A percentile compares a stretch with the other conserved stretches of the same genome.
These are phyloP conservation scores for Bombus affinis DNA, from an alignment of 1,140 invertebrate species.

Conservation along the genomic window DNA sequence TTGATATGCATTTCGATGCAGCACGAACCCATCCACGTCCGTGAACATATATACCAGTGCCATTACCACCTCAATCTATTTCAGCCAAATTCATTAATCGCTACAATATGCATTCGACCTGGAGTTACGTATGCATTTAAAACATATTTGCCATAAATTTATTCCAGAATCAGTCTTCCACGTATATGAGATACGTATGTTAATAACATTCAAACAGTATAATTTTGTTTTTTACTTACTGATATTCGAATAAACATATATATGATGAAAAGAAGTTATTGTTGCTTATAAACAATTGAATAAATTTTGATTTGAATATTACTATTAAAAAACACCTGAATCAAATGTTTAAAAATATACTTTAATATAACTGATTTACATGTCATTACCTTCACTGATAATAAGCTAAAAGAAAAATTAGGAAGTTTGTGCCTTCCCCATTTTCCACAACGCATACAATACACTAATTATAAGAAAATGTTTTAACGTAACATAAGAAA, in stretches of 20 bases:
- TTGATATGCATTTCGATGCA: conserved; percentile 68
- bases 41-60: conserved; percentile 51
- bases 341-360: neutral
- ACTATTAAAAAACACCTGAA: neutral
- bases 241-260: neutral
- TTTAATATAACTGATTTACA: no score
- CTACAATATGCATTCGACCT: conserved; percentile 66
- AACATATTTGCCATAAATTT: conserved; percentile 60
- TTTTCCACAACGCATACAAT: neutral
- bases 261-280: neutral
- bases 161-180: conserved; percentile 28
- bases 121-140: conserved; percentile 57
- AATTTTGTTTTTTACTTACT: neutral
- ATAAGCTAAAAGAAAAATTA: no score
- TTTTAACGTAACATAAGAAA: neutral
- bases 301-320: neutral
- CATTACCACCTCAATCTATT: conserved; percentile 66
- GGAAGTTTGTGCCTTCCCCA: no score
- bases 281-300: neutral
- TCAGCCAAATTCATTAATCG: conserved; percentile 65
- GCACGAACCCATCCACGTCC: conserved; percentile 52
- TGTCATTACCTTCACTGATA: no score
- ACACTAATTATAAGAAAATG: neutral
- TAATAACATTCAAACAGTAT: neutral
- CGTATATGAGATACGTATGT: neutral